phyloP scores from a whole-genome alignment of 2,113 vertebrate genomes.

The Caretta caretta region DNA sequence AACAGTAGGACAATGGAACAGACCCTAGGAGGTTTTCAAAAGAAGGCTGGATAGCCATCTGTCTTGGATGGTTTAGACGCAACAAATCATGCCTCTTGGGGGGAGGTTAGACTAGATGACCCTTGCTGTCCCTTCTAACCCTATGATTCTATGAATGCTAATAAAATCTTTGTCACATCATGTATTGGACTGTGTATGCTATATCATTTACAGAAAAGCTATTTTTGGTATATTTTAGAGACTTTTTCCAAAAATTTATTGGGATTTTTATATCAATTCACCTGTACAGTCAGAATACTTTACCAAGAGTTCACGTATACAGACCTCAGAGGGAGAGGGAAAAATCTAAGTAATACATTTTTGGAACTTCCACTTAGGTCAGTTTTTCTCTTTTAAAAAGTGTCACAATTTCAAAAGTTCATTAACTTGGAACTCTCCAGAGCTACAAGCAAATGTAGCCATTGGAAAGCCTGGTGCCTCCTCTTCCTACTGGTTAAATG shows the following conservation, averaged over 20 bases:
- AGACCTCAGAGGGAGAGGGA: neutral
- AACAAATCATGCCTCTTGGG: too few species aligned
- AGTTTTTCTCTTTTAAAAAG: neutral
- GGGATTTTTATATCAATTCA: neutral
- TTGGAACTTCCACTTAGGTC: neutral
- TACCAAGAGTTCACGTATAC: neutral
- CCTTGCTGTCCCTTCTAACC: too few species aligned
- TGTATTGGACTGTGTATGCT: neutral
- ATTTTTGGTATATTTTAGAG: neutral
- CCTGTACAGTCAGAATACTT: neutral
- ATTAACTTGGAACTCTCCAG: neutral
- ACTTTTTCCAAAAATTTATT: too few species aligned
- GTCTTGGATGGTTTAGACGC: too few species aligned
- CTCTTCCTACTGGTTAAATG: neutral
- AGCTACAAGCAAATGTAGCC: neutral
- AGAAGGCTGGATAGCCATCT: too few species aligned
- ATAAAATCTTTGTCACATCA: neutral
- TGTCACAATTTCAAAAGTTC: neutral
- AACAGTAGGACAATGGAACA: too few species aligned
- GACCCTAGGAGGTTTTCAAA: too few species aligned
- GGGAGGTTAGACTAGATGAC: too few species aligned
- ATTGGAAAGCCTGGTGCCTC: fast-evolving
- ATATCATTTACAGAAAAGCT: neutral
- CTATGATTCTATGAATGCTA: too few species aligned
- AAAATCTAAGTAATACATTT: neutral